Percentiles rank a stretch among this genome's conserved stretches.
phyloP scores from a whole-genome alignment of 2,113 vertebrate species.

The Hyaena hyaena region DNA sequence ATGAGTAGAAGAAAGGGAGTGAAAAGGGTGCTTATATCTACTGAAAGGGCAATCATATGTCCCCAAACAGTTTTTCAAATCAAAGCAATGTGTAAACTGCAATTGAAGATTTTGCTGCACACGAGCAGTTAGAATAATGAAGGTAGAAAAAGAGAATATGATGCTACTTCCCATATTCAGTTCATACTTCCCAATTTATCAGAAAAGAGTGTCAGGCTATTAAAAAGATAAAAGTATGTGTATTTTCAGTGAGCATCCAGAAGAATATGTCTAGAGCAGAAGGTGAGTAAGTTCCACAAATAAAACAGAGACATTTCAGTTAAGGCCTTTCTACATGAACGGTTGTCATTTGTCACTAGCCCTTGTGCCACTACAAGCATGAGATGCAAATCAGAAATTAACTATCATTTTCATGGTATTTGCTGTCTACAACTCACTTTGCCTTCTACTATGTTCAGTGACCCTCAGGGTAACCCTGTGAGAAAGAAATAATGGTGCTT shows the following conservation, averaged over 20 bases:
- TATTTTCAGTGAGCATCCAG: background rate
- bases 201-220: background rate
- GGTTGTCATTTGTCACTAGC: background rate
- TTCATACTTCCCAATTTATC: background rate
- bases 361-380: background rate
- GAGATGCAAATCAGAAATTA: background rate
- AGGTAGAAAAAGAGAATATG: background rate
- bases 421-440: background rate
- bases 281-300: background rate
- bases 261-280: background rate
- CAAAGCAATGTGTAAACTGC: background rate
- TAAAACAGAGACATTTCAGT: background rate
- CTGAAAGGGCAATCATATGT: background rate
- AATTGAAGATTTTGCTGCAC: background rate
- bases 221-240: background rate
- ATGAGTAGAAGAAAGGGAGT: background rate
- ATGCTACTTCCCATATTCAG: background rate
- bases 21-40: background rate
- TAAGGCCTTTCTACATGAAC: background rate
- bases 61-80: background rate
- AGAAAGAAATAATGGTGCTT: background rate
- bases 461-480: background rate
- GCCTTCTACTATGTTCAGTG: background rate
- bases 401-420: background rate
- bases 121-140: background rate